Conservation (phyloP, 2,113 vertebrate species). For the Nothocercus julius region DNA sequence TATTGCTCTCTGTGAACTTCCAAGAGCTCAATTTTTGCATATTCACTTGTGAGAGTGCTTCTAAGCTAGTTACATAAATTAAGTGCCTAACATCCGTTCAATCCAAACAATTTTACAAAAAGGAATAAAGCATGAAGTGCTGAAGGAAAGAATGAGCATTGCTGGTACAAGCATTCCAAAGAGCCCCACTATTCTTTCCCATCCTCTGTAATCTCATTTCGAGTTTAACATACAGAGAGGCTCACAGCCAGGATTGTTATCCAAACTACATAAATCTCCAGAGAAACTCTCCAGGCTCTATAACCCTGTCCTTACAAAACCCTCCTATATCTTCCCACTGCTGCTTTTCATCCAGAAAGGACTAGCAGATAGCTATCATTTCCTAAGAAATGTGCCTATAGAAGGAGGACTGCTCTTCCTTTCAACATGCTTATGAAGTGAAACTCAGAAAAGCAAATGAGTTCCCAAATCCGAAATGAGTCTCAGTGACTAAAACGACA, state of each 20-base stretch:
- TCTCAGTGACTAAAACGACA: not conserved
- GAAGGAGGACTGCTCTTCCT: not conserved
- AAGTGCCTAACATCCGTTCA: not conserved
- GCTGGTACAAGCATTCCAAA: not conserved
- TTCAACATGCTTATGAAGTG: not conserved
- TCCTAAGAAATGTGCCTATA: not conserved
- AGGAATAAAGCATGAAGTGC: conserved; percentile 29
- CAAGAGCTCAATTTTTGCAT: not conserved
- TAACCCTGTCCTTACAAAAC: not conserved
- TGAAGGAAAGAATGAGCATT: conserved; percentile 27
- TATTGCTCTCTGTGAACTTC: not conserved
- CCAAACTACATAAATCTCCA: conserved; percentile 50
- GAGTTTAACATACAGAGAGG: conserved; percentile 34
- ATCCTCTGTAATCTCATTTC: not conserved
- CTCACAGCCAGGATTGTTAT: conserved; percentile 43
- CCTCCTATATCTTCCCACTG: not conserved
- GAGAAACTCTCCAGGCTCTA: not conserved
- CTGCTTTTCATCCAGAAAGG: not conserved
- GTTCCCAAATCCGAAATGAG: not conserved
- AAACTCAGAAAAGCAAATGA: not conserved
- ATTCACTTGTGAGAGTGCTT: not conserved
- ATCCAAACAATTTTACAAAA: not conserved
- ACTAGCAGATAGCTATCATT: not conserved
- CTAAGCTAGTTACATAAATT: not conserved
- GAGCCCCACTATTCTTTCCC: not conserved